Percentiles rank a stretch among this genome's conserved stretches.
Evolutionary conservation across 1,140 invertebrate species (phyloP).

Genomic region (Charaxes varanes): DNA sequence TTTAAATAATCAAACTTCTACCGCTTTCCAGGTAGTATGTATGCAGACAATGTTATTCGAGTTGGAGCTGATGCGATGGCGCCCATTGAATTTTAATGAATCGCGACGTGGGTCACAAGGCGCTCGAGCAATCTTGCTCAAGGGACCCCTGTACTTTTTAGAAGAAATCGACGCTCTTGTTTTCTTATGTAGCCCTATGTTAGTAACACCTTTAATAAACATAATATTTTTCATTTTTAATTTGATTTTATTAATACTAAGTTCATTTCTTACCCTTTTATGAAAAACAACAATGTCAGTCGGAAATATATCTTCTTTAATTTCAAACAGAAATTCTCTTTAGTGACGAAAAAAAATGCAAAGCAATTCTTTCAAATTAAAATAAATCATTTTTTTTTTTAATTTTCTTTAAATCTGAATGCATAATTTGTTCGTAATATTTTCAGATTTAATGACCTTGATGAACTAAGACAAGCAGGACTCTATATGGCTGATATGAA

Average conservation of each 20-base stretch:
- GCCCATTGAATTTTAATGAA: conserved; percentile 27
- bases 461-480: conserved; percentile 85
- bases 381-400: too few relatives aligned
- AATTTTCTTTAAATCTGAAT: neutral
- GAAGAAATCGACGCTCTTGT: conserved; percentile 85
- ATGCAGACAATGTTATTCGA: conserved; percentile 86
- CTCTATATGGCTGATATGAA: conserved; percentile 91
- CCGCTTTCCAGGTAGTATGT: conserved; percentile 75
- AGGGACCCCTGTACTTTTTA: conserved; percentile 90
- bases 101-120: conserved; percentile 80
- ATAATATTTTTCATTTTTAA: too few relatives aligned
- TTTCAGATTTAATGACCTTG: conserved; percentile 86
- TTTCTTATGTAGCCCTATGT: conserved; percentile 91
- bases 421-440: neutral
- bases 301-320: too few relatives aligned
- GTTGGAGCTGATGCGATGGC: conserved; percentile 79
- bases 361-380: too few relatives aligned
- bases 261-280: too few relatives aligned
- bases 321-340: too few relatives aligned
- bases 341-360: too few relatives aligned
- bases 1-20: neutral
- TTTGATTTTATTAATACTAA: too few relatives aligned
- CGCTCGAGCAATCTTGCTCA: conserved; percentile 80
- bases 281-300: too few relatives aligned
- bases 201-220: conserved; percentile 54